Evolutionary conservation across 92 coral and sea anemone species (phyloP), one percentile per base, ranked within the genome.

Genomic region (Epizoanthus stellaris): DNA sequence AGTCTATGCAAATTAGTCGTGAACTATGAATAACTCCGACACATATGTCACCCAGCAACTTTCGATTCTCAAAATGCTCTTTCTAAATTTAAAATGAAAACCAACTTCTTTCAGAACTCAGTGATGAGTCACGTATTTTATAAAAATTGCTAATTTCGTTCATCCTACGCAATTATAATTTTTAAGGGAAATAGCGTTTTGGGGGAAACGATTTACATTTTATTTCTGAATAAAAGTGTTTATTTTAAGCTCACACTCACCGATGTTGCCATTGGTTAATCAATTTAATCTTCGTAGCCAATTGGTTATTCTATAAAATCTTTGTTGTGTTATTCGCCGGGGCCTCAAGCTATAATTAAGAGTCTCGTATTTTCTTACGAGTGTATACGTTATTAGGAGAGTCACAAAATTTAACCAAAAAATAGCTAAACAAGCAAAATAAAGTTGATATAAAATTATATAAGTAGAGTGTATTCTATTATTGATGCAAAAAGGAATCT

Each of bases 1-100:
- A 62, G 42, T 63, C 83, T 79, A 79, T 79, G 83, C 83, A 79
- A 79, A 79, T 79, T 52, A 79, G 83, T 0, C 49, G 14, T 8
- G 56, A 49, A 8, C 9, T 49, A 49, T 30, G 54, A 38, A 53
- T 76, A 42, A 43, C 82, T 63, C 62, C 72, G 23, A 54, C 45
- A 11, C 57, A 40, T 76, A 36, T 45, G 83, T 79, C 34, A 42
- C 72, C 47, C 20, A 11, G 53, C 12, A 79, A 43, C 54, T 34
- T 15, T 68, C 73, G 42, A 14, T 43, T 38, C 56, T 49, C 56
- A 8, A 10, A 49, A 38, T 38, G 20, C 5, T 7, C 39, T 68
- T n/a, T 36, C 73, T 4, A 40, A 34, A 38, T 68, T 36, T 38
- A 14, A n/a, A 19, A 43, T 38, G 3, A 34, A 15, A 43, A 4